Evolutionary conservation across 2,113 vertebrate species (phyloP), one percentile per base, ranked within the genome.

Genomic region (Paraplagusia blochii): DNA sequence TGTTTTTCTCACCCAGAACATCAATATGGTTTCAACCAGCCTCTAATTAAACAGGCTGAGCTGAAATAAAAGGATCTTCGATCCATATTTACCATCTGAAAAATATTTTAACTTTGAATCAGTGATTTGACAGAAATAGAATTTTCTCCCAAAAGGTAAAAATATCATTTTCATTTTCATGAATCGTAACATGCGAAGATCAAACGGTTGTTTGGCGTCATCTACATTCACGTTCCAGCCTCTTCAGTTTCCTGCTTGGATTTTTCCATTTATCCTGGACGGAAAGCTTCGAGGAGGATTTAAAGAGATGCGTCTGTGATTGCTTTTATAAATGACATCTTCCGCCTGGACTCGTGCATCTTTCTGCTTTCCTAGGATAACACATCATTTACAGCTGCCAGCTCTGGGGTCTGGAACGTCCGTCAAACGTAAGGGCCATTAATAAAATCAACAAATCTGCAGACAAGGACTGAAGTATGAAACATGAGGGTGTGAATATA

Each of bases 391-490:
- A 77, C 38, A 60, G 0, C 59, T 48, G 60, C 40, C 50, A 49
- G 5, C 57, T 74, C 62, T 54, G 50, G 1, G 34, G 29, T 58
- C 61, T 77, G 34, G 0, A 59, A 52, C 44, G 65, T 35, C 58
- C 50, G 55, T 35, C 48, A 44, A 42, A 46, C 29, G 18, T 35
- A 18, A 47, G 49, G 68, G 77, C 72, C 61, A 76, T 58, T 54
- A 42, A 46, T 39, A 60, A 68, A 74, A 69, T 76, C 74, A 68
- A 82, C 64, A 71, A 48, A 47, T 65, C 72, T 58, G 47, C 8
- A 47, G 69, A 53, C 33, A 57, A 70, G 67, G 72, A 69, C 66
- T 55, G 47, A 52, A 75, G 8, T 29, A 29, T 67, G 54, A 63
- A 81, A 72, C 53, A 65, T 66, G 46, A 75, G 58, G 47, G 7